Base-by-base conservation (phyloP, 2,888 invertebrate species). In the Tetranychus truncatus region DNA sequence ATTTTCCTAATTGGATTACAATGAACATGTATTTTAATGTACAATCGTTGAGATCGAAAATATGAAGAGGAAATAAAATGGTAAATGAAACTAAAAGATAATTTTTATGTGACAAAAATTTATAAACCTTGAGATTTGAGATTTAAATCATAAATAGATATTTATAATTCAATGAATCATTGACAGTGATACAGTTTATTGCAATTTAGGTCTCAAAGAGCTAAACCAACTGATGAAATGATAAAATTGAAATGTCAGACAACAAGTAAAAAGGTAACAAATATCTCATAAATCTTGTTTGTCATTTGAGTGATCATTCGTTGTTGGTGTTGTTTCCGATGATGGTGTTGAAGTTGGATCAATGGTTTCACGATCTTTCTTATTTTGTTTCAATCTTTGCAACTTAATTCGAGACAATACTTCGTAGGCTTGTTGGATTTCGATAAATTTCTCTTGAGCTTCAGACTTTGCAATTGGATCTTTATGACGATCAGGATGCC, bases 341-440 rank as follows among this genome's bases (percentile, higher is more conserved):
- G 55, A 15, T 55, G 55, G 15, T 55, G 9, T 3, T 55, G 55
- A 55, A 55, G 2, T 55, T 55, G 9, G 55, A 55, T 46, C 46
- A 46, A 11, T 46, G 15, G 15, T 55, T 55, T 15, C 55, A 55
- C 55, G 55, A 55, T 55, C 55, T 69, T 24, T 69, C 21, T 24
- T 69, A 69, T 69, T 69, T 21, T 69, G 20, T 24, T 69, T 69
- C 21, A 69, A 69, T 69, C 69, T n/a, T 24, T 69, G 20, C 8
- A 69, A 24, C 21, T 69, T 69, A 69, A 24, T 69, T 21, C 11
- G n/a, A 11, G 69, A 69, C 44, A 72, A 45, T 11, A 45, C n/a
- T 45, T 91, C 93, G 82, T 94, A 95, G 0, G 95, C 93, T 81
- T 91, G 89, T 80, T 94, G 93, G 77, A 95, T 91, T 80, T 94